These are phyloP conservation scores for Spongia lamella DNA, from an alignment of 37 sponge, comb jelly and placozoan species.

Conservation along the genomic window DNA sequence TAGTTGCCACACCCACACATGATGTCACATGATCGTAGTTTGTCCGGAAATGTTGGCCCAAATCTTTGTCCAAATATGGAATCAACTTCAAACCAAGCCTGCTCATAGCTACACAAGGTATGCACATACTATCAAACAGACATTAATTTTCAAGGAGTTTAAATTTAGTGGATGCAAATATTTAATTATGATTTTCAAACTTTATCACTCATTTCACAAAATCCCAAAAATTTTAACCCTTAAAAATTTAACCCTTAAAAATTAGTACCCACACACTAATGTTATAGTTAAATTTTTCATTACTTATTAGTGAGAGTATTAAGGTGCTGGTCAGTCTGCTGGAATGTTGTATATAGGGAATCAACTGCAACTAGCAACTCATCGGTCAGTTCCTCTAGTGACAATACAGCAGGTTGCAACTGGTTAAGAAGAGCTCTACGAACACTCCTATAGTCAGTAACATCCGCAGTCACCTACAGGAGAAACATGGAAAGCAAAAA, in stretches of 20 bases:
- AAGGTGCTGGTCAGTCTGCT: conserved; percentile 11
- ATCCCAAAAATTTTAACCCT: too few species aligned
- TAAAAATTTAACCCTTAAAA: too few species aligned
- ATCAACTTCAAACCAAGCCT: conserved; percentile 47
- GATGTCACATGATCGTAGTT: conserved; percentile 44
- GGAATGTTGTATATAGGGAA: conserved; percentile 6
- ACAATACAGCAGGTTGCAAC: conserved; percentile 22
- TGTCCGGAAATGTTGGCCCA: conserved; percentile 58
- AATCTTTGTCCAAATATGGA: conserved; percentile 70
- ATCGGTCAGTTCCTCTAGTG: conserved; percentile 17
- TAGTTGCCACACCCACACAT: conserved; percentile 74
- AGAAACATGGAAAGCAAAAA: neutral
- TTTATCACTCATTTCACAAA: too few species aligned
- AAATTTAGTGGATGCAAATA: too few species aligned
- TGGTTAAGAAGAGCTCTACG: neutral
- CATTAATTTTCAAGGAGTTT: neutral
- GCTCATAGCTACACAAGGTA: conserved; percentile 60
- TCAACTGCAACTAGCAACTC: neutral
- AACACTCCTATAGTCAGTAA: conserved; percentile 5
- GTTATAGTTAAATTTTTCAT: neutral
- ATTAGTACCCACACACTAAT: neutral
- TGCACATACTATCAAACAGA: neutral
- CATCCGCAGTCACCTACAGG: neutral
- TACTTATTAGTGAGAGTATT: conserved; percentile 44
- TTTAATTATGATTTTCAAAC: too few species aligned